Evolutionary conservation across 1,140 invertebrate genomes (phyloP).

Genomic region (Pogonomyrmex californicus): DNA sequence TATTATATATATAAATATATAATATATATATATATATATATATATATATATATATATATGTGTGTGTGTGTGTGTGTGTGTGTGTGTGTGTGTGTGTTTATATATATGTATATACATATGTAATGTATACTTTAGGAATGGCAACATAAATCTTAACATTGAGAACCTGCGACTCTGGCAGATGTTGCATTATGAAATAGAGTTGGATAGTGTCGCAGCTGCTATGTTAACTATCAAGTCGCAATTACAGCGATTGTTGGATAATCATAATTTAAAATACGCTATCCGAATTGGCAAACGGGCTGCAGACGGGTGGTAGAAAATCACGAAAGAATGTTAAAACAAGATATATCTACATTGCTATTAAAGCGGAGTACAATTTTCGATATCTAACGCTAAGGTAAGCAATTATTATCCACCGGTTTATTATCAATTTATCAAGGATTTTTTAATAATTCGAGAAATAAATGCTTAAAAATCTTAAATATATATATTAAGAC

Average conservation of each 20-base stretch:
- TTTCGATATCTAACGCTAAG: slow-evolving; percentile 78
- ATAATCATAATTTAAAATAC: slow-evolving; percentile 77
- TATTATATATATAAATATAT: no score
- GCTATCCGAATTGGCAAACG: slow-evolving; percentile 82
- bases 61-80: no score
- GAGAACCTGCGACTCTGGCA: slow-evolving; percentile 84
- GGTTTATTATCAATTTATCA: not conserved
- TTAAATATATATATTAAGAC: slow-evolving; percentile 15
- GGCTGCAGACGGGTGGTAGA: slow-evolving; percentile 79
- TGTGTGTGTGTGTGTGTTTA: no score
- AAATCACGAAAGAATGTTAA: slow-evolving; percentile 72
- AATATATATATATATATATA: no score
- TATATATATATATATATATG: no score
- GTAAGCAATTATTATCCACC: slow-evolving; percentile 69
- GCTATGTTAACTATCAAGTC: slow-evolving; percentile 75
- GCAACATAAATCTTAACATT: slow-evolving; percentile 77
- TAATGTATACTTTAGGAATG: no score
- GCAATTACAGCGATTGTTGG: slow-evolving; percentile 79
- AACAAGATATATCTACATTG: slow-evolving; percentile 73
- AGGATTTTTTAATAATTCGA: no score
- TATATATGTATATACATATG: no score
- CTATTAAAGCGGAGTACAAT: slow-evolving; percentile 83
- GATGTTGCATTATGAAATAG: slow-evolving; percentile 77
- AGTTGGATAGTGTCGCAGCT: slow-evolving; percentile 78
- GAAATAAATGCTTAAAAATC: not conserved